Percentiles rank a stretch among this genome's conserved stretches.
Conservation (phyloP, 2,113 vertebrate species). For the Anguilla japonica region DNA sequence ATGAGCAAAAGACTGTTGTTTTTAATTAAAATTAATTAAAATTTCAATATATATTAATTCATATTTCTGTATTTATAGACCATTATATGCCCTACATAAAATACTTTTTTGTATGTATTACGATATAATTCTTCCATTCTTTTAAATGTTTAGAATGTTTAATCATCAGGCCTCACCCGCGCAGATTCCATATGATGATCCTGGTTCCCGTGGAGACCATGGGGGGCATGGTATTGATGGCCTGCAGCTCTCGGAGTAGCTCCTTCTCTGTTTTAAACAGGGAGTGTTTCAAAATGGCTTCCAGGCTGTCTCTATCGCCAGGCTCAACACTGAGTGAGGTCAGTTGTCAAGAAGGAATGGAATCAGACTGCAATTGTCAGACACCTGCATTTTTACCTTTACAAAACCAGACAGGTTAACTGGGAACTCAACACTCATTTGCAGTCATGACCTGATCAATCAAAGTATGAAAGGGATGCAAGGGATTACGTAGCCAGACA, state of each 20-base stretch:
- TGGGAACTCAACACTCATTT: background rate
- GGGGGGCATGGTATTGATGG: constrained; percentile 60
- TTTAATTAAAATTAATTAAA: too few relatives aligned
- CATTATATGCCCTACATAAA: too few relatives aligned
- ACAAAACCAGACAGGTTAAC: background rate
- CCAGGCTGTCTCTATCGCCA: constrained; percentile 75
- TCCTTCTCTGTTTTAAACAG: constrained; percentile 76
- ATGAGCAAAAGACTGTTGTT: too few relatives aligned
- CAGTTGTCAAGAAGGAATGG: constrained; percentile 67
- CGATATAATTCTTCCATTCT: too few relatives aligned
- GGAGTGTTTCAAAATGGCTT: constrained; percentile 82
- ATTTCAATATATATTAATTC: too few relatives aligned
- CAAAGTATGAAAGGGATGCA: background rate
- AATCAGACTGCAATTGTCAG: background rate
- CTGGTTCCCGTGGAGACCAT: constrained; percentile 79
- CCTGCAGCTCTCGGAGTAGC: constrained; percentile 77
- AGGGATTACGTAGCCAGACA: too few relatives aligned
- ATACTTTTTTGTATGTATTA: too few relatives aligned
- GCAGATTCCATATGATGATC: constrained; percentile 95
- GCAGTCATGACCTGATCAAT: background rate
- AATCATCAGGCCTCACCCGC: constrained; percentile 66
- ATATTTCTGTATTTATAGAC: too few relatives aligned
- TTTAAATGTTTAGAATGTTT: background rate
- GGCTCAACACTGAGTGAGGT: constrained; percentile 65
- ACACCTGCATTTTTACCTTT: background rate